Percentiles rank a stretch among this genome's conserved stretches.
Conservation (phyloP, 2,797 vertebrate genomes). For the Picus viridis region DNA sequence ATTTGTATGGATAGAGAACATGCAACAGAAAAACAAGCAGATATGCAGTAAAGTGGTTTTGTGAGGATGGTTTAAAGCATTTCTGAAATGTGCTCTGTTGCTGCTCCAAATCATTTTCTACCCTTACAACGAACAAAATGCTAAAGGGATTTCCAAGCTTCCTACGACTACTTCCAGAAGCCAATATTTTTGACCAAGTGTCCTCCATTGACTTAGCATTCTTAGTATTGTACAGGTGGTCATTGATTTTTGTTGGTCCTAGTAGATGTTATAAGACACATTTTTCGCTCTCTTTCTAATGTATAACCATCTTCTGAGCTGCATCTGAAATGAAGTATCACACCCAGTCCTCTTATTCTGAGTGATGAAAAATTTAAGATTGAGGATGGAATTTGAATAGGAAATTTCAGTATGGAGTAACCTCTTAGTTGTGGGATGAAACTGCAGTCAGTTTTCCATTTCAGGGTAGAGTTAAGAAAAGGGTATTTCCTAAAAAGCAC, state of each 20-base stretch:
- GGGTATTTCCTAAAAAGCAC: neutral
- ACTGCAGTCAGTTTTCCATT: neutral
- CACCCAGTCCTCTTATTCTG: neutral
- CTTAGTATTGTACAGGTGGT: neutral
- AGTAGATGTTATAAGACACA: neutral
- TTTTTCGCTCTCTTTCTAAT: neutral
- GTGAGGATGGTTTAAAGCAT: neutral
- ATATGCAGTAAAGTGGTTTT: neutral
- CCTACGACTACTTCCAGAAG: neutral
- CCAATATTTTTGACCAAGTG: neutral
- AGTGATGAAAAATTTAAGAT: neutral
- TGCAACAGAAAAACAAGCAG: neutral
- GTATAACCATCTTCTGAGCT: neutral
- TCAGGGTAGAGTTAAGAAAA: neutral
- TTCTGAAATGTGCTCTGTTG: neutral
- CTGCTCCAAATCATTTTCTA: neutral
- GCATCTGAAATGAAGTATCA: neutral
- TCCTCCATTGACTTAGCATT: neutral
- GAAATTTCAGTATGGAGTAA: neutral
- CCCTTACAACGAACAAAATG: neutral
- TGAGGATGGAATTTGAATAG: neutral
- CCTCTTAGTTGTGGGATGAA: neutral
- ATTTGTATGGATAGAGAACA: neutral
- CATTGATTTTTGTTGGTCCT: neutral
- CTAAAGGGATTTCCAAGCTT: neutral